Conservation (phyloP, 2,888 invertebrate genomes). For the Leistus spinibarbis region DNA sequence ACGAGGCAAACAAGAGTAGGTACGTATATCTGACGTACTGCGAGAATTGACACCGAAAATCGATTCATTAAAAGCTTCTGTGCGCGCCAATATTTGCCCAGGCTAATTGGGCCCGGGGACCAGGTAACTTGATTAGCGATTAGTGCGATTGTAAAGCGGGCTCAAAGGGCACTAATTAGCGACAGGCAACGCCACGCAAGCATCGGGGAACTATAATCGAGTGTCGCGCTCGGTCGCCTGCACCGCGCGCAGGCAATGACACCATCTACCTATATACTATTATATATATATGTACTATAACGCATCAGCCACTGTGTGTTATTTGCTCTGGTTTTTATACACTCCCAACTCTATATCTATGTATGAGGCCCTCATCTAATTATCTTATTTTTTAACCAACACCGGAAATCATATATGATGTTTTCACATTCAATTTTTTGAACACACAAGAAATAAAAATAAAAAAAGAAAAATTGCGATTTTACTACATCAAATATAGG, state of each 20-base stretch:
- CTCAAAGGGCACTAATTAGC: conserved; percentile 58
- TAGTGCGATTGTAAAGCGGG: conserved; percentile 59
- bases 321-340: conserved; percentile 34
- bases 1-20: neutral
- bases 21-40: conserved; percentile 18
- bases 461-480: no score
- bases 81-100: conserved; percentile 53
- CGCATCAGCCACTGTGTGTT: no score
- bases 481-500: no score
- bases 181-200: conserved; percentile 45
- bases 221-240: conserved; percentile 20
- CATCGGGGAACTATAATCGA: conserved; percentile 34
- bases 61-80: conserved; percentile 55
- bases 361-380: conserved; percentile 19
- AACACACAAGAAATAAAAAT: no score
- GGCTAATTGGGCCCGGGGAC: conserved; percentile 53
- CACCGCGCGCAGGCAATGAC: conserved; percentile 2
- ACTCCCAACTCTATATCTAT: neutral
- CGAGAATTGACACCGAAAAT: conserved; percentile 48
- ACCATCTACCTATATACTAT: no score
- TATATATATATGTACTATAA: neutral
- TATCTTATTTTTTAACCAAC: conserved; percentile 16
- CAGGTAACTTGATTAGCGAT: conserved; percentile 60
- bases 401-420: neutral
- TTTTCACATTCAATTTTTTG: no score